Evolutionary conservation across 2,888 invertebrate species (phyloP).

Genomic region (Crossocerus cetratus): DNA sequence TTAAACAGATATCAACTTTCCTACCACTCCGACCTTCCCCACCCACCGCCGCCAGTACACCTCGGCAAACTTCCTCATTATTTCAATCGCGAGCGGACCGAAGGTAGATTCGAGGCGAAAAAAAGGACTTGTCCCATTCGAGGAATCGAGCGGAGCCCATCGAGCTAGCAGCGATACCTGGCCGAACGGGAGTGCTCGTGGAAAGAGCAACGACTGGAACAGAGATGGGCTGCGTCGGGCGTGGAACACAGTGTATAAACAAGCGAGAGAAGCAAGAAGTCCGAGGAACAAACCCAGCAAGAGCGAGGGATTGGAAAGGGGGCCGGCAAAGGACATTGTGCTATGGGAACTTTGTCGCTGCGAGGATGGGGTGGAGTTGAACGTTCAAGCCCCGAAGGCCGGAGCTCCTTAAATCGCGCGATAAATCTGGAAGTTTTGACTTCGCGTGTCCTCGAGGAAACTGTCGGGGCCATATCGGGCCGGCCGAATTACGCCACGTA

Average conservation of each 20-base stretch:
- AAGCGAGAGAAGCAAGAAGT: slow-evolving; percentile 18
- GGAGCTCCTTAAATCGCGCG: slow-evolving; percentile 51
- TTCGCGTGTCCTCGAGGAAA: slow-evolving; percentile 40
- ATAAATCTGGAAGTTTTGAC: slow-evolving; percentile 58
- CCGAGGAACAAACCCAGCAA: slow-evolving; percentile 10
- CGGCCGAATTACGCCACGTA: background rate
- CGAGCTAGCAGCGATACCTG: slow-evolving; percentile 17
- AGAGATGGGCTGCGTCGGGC: background rate
- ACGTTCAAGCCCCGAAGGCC: slow-evolving; percentile 37
- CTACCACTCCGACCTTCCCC: slow-evolving; percentile 7
- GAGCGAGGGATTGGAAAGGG: background rate
- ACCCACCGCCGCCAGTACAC: slow-evolving; percentile 21
- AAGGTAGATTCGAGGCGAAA: background rate
- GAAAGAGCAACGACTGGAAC: background rate
- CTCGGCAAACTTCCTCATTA: slow-evolving; percentile 54
- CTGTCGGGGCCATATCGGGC: background rate
- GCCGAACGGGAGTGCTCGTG: slow-evolving; percentile 10
- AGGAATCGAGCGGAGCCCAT: slow-evolving; percentile 23
- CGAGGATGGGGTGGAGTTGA: no score
- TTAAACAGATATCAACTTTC: slow-evolving; percentile 44
- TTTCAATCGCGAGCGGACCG: slow-evolving; percentile 18
- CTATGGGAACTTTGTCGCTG: slow-evolving; percentile 39
- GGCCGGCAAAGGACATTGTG: slow-evolving; percentile 32
- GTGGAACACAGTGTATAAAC: background rate
- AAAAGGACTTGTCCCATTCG: background rate